Evolutionary conservation across 2,797 vertebrate species (phyloP).

Genomic region (Pogonophryne albipinna): DNA sequence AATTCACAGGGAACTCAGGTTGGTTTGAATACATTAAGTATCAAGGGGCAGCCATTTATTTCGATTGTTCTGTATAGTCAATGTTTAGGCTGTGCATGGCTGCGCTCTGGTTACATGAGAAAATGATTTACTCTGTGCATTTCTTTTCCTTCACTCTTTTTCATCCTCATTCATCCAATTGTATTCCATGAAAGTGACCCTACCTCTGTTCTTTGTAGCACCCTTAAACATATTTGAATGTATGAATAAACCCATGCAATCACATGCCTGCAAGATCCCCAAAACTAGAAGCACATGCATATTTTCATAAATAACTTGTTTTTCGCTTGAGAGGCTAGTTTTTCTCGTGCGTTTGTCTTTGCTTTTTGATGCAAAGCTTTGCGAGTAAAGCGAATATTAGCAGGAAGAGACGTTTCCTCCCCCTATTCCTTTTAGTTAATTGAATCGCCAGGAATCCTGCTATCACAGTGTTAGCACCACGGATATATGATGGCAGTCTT

Average conservation of each 20-base stretch:
- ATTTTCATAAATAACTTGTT: conserved; percentile 65
- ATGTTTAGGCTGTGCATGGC: conserved; percentile 65
- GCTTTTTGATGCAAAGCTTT: conserved; percentile 34
- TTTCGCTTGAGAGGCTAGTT: conserved; percentile 34
- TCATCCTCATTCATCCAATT: conserved; percentile 53
- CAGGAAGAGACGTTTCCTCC: conserved; percentile 54
- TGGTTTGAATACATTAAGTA: conserved; percentile 69
- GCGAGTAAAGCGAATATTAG: conserved; percentile 54
- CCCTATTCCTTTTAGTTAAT: conserved; percentile 69
- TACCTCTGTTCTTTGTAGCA: conserved; percentile 20
- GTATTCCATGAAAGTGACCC: conserved; percentile 52
- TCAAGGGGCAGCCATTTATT: conserved; percentile 67
- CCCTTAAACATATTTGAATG: conserved; percentile 64
- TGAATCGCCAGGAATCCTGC: conserved; percentile 71
- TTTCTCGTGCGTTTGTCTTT: conserved; percentile 45
- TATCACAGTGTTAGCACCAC: conserved; percentile 64
- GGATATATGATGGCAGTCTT: conserved; percentile 70
- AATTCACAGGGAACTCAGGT: conserved; percentile 72
- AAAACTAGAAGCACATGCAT: conserved; percentile 56
- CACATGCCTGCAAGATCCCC: conserved; percentile 43
- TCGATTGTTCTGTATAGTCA: conserved; percentile 55
- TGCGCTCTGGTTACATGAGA: conserved; percentile 52
- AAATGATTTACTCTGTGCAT: conserved; percentile 58
- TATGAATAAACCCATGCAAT: conserved; percentile 68
- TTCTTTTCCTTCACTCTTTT: conserved; percentile 28